Percentiles rank a stretch among this genome's conserved stretches.
Conservation (phyloP, 2,113 vertebrate genomes). For the Pavo muticus region DNA sequence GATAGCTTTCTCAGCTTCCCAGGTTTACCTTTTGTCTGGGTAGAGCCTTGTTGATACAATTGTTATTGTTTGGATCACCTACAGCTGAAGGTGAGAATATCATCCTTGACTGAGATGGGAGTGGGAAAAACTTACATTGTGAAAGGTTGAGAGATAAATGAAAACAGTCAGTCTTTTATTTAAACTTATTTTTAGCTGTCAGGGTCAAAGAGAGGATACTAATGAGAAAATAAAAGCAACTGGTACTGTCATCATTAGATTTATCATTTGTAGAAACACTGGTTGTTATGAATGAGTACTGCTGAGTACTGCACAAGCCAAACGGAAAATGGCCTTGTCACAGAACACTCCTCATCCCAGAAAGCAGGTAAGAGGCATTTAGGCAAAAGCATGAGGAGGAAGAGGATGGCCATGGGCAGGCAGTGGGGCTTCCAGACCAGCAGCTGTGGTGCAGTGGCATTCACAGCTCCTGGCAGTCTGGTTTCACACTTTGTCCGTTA, state of each 20-base stretch:
- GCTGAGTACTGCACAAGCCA: background rate
- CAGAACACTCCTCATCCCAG: background rate
- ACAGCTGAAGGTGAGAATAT: background rate
- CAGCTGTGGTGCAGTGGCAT: background rate
- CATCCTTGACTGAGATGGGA: background rate
- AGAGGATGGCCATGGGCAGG: background rate
- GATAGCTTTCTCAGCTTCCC: background rate
- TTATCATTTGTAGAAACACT: background rate
- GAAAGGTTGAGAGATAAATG: background rate
- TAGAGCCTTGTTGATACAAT: background rate
- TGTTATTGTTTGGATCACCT: background rate
- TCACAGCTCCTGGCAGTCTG: background rate
- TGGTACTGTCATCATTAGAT: background rate
- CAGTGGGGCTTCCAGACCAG: background rate
- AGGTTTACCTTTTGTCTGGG: background rate
- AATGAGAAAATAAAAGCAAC: slow-evolving; percentile 1
- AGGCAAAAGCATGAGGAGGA: background rate
- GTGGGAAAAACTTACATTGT: background rate
- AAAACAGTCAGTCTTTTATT: background rate
- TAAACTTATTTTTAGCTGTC: background rate
- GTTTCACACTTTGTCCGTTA: background rate
- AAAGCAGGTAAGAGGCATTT: background rate
- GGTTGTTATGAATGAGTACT: background rate
- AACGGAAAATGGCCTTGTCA: background rate
- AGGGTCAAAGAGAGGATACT: background rate